These are phyloP conservation scores for Calliphora vicina DNA, from an alignment of 1,140 invertebrate genomes.

Conservation along the genomic window DNA sequence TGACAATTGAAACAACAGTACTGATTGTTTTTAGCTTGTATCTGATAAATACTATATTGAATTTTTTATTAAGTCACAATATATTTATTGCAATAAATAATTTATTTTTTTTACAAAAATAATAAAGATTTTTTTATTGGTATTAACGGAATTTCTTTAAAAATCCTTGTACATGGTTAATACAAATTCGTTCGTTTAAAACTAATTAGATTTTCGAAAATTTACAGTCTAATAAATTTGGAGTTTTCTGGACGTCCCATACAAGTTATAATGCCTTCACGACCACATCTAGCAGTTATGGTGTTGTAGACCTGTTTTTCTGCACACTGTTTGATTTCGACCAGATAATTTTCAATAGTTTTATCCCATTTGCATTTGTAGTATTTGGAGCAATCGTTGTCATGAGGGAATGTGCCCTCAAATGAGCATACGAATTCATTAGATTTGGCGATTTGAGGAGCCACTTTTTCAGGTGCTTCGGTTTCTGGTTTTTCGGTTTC, in stretches of 20 bases:
- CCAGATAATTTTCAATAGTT: background rate
- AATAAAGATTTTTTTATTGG: too few species aligned
- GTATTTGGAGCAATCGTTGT: constrained; percentile 13
- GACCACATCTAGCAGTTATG: background rate
- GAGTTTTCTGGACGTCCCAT: constrained; percentile 3
- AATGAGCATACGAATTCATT: background rate
- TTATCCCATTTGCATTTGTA: background rate
- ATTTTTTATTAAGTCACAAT: too few species aligned
- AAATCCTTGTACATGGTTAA: too few species aligned
- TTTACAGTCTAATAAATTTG: constrained; percentile 24
- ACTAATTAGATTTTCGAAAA: background rate
- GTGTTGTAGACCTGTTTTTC: background rate
- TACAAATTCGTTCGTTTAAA: too few species aligned
- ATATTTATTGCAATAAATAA: too few species aligned
- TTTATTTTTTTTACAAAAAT: too few species aligned
- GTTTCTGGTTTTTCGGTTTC: background rate
- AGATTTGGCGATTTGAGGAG: background rate
- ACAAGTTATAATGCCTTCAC: constrained; percentile 14
- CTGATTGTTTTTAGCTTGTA: too few species aligned
- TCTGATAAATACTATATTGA: too few species aligned
- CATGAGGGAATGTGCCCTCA: constrained; percentile 14
- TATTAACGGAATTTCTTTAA: too few species aligned
- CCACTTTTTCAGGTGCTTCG: background rate
- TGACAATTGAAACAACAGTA: too few species aligned
- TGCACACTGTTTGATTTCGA: background rate